Percentiles rank a stretch among this genome's conserved stretches.
phyloP scores from a whole-genome alignment of 2,113 vertebrate species.

The Hydrolagus affinis region DNA sequence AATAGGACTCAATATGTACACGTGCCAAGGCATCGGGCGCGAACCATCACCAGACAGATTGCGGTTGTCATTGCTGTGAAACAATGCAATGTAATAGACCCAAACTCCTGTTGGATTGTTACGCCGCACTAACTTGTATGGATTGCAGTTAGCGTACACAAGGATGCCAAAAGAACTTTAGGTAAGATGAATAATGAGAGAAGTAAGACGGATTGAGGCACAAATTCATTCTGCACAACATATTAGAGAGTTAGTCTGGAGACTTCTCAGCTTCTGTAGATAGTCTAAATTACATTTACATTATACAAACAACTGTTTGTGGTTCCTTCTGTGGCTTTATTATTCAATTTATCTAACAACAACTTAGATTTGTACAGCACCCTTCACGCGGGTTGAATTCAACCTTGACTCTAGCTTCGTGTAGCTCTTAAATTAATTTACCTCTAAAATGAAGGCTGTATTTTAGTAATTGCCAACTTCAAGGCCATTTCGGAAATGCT shows the following conservation, averaged over 20 bases:
- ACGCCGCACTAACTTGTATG: not conserved
- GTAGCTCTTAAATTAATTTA: too few relatives aligned
- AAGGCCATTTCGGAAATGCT: not conserved
- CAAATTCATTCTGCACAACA: too few relatives aligned
- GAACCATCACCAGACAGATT: not conserved
- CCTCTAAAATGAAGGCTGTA: too few relatives aligned
- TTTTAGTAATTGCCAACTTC: too few relatives aligned
- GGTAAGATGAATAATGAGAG: not conserved
- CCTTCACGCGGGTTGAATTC: too few relatives aligned
- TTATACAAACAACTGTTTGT: not conserved
- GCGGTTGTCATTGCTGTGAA: not conserved
- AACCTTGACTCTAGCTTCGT: too few relatives aligned
- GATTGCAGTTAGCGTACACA: not conserved
- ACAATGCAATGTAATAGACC: not conserved
- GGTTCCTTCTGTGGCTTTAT: too few relatives aligned
- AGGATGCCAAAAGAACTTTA: not conserved
- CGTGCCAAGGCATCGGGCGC: not conserved
- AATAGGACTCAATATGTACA: not conserved
- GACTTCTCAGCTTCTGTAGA: not conserved
- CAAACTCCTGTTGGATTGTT: not conserved
- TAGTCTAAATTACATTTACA: not conserved
- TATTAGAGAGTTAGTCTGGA: not conserved
- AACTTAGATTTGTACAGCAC: too few relatives aligned
- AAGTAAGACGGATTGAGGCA: too few relatives aligned
- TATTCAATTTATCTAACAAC: too few relatives aligned